Conservation (phyloP, 1,140 invertebrate genomes). For the Bombus pascuorum region DNA sequence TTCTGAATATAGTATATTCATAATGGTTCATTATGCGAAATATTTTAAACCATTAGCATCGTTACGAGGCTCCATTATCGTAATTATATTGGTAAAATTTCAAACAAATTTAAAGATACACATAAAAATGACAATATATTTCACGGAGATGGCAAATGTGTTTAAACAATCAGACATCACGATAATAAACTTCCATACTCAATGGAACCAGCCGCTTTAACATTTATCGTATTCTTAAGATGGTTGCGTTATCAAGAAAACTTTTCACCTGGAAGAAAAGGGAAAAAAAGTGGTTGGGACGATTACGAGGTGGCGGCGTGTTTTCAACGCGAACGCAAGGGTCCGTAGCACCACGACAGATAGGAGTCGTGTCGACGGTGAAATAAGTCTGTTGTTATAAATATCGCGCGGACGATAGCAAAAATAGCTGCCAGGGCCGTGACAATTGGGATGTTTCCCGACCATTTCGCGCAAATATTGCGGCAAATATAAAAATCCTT, state of each 20-base stretch:
- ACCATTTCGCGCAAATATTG: neutral
- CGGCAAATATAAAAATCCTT: neutral
- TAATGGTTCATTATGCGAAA: no score
- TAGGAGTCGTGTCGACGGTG: conserved; percentile 57
- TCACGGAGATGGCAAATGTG: no score
- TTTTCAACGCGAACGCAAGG: conserved; percentile 40
- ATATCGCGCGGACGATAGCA: conserved; percentile 73
- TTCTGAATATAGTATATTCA: no score
- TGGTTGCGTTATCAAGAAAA: neutral
- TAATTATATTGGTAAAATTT: no score
- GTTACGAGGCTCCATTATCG: no score
- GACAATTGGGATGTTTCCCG: conserved; percentile 45
- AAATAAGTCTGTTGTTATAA: conserved; percentile 77
- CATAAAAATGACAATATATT: no score
- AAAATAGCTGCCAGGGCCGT: conserved; percentile 79
- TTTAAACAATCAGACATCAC: no score
- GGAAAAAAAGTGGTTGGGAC: neutral
- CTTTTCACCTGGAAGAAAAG: neutral
- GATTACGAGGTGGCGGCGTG: neutral
- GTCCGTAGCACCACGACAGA: conserved; percentile 34
- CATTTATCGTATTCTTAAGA: no score
- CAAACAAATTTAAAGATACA: no score
- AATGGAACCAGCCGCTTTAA: no score
- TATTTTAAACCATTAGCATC: no score
- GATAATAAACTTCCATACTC: no score